Evolutionary conservation across 2,797 vertebrate genomes (phyloP), one percentile per base, ranked within the genome.

Genomic region (Spheniscus humboldti): DNA sequence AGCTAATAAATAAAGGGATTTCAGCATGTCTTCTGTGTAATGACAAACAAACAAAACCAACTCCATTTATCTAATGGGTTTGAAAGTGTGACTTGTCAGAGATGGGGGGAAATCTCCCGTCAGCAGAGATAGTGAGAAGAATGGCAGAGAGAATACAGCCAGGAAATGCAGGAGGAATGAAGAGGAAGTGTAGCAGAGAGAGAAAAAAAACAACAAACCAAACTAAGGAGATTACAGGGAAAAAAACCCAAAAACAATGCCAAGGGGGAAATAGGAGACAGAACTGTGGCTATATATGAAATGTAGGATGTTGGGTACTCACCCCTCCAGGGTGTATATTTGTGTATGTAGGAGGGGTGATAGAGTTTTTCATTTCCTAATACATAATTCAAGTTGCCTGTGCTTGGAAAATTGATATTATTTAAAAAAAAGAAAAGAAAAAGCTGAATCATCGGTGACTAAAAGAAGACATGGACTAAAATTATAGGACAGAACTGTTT

Each of bases 311-410:
- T 17, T 5, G 28, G 27, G 10, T 7, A 27, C 9, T 88, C 10
- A 22, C 2, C 23, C 23, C 18, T 83, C 8, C 45, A 17, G 31
- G 35, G 31, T 10, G 1, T 13, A 18, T 53, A 8, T 39, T 39
- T 77, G 10, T 71, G 7, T 23, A 9, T 39, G 27, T 33, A 64
- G 31, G 47, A 87, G 7, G 1, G 5, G 37, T 43, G 20, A 33
- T 4, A 8, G 60, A 9, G 27, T 30, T 47, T 63, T 64, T 50
- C 0, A 33, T 39, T 78, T 80, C 18, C 37, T 41, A 47, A 33
- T 55, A 18, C 0, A 0, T 14, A 11, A 14, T 41, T 35, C 43
- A 73, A 22, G 9, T 41, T 66, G 6, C 4, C 19, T 39, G 30
- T 30, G 27, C 13, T 78, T 57, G 30, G 8, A 72, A 96, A 64